Conservation (phyloP, 2,888 invertebrate genomes). For the Tuberolachnus salignus region DNA sequence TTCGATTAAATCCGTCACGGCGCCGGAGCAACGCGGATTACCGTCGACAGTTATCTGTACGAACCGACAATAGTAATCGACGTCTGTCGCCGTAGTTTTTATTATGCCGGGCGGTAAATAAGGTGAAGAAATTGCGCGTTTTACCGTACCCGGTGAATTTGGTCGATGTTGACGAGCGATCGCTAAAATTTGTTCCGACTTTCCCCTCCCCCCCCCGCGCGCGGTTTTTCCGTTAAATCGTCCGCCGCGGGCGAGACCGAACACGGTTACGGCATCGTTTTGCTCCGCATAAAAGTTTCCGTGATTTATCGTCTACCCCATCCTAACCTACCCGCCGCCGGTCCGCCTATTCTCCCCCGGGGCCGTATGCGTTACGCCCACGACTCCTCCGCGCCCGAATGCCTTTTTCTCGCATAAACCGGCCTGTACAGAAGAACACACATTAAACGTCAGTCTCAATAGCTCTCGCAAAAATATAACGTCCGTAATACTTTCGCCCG, state of each 20-base stretch:
- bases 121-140: too few relatives aligned
- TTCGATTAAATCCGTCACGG: too few relatives aligned
- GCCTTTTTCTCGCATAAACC: slow-evolving; percentile 25
- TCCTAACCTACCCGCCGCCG: too few relatives aligned
- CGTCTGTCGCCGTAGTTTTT: too few relatives aligned
- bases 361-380: slow-evolving; percentile 26
- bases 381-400: slow-evolving; percentile 1
- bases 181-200: too few relatives aligned
- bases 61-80: too few relatives aligned
- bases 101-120: too few relatives aligned
- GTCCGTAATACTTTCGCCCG: background rate
- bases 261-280: slow-evolving; percentile 9
- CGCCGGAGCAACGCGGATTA: too few relatives aligned
- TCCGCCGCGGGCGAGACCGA: slow-evolving; percentile 3
- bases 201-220: slow-evolving; percentile 9
- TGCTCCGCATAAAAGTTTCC: slow-evolving; percentile 14
- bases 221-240: slow-evolving; percentile 14
- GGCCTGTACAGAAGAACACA: slow-evolving; percentile 34
- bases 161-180: background rate
- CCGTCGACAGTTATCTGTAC: too few relatives aligned
- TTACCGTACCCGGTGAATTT: too few relatives aligned
- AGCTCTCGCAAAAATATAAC: slow-evolving; percentile 27
- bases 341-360: too few relatives aligned
- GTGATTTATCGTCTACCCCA: slow-evolving; percentile 40
- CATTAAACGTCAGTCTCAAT: slow-evolving; percentile 45